Evolutionary conservation across 2,797 vertebrate species (phyloP).

Genomic region (Crax fasciolata): DNA sequence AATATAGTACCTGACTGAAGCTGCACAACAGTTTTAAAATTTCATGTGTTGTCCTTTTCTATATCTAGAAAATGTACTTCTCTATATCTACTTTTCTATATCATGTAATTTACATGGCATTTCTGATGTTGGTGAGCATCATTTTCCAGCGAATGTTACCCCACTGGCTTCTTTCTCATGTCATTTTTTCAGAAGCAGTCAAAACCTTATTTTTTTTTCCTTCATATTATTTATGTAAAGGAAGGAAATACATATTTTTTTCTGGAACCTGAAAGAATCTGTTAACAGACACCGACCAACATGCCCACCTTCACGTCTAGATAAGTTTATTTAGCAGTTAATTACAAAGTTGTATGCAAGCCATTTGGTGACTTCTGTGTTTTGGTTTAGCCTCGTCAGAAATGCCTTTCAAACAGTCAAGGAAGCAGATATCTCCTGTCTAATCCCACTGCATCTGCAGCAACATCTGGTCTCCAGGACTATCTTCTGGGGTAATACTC

Average conservation of each 20-base stretch:
- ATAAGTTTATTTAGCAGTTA: neutral
- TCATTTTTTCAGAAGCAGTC: neutral
- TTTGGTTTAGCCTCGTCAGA: neutral
- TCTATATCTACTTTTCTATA: neutral
- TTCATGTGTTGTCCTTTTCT: neutral
- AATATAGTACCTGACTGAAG: neutral
- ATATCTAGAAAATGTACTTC: neutral
- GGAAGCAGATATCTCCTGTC: neutral
- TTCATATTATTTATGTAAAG: neutral
- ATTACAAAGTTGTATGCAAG: neutral
- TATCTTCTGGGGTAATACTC: neutral
- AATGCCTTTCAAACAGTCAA: neutral
- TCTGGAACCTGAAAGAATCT: neutral
- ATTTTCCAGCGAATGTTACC: neutral
- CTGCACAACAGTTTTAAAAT: neutral
- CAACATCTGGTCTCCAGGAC: neutral
- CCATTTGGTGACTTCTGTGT: neutral
- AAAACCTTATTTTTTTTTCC: neutral
- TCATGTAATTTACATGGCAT: neutral
- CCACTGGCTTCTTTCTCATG: neutral
- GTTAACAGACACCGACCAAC: neutral
- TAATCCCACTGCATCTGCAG: neutral
- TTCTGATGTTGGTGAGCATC: neutral
- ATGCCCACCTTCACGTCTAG: neutral
- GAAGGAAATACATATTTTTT: neutral